Evolutionary conservation across 2,888 invertebrate genomes (phyloP).

Genomic region (Homarus gammarus): DNA sequence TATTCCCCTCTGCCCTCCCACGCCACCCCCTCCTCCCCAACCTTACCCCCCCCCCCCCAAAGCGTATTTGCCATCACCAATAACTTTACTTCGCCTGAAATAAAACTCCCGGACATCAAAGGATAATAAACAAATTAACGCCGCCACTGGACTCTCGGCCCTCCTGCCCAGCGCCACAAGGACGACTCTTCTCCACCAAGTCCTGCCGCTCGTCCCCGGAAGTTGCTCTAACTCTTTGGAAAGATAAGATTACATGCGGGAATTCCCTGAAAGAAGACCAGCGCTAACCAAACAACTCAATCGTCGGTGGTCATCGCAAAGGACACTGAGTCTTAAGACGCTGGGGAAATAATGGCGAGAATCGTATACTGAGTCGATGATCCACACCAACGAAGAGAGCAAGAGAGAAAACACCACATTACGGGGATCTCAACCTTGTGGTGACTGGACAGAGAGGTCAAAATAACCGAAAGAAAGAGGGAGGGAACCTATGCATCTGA

Average conservation of each 20-base stretch:
- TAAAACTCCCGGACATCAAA: no score
- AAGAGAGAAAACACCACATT: neutral
- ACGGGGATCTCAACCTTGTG: neutral
- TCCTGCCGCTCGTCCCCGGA: neutral
- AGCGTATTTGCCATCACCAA: no score
- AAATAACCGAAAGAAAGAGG: neutral
- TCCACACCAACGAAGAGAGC: slow-evolving; percentile 19
- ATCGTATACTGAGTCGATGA: slow-evolving; percentile 26
- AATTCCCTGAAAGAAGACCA: slow-evolving; percentile 43
- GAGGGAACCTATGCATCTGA: neutral
- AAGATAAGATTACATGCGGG: slow-evolving; percentile 56
- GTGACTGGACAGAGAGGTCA: neutral
- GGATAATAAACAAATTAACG: no score
- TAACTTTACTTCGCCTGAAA: no score
- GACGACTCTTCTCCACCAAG: neutral
- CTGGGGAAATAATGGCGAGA: neutral
- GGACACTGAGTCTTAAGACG: neutral
- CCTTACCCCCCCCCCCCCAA: no score
- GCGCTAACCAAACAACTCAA: slow-evolving; percentile 37
- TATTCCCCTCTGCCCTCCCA: no score
- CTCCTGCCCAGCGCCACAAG: no score
- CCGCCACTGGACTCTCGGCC: no score
- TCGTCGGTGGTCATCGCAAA: slow-evolving; percentile 7
- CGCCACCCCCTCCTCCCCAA: no score
- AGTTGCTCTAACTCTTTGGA: slow-evolving; percentile 22